Evolutionary conservation across 2,113 vertebrate genomes (phyloP), one percentile per base, ranked within the genome.

Genomic region (Tragelaphus imberbis): DNA sequence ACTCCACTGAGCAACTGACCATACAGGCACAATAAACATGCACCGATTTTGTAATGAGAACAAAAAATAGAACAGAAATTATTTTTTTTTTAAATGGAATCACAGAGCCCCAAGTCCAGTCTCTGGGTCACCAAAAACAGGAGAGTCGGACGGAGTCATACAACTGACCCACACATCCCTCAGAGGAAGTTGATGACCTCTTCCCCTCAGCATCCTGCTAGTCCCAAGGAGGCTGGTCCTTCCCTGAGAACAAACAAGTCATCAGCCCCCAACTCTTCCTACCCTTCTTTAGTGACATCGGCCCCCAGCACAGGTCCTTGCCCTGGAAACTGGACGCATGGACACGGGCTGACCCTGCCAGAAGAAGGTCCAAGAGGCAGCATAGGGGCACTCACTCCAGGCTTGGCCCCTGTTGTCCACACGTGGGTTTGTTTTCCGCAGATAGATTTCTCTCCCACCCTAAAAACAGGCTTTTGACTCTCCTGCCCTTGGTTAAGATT

Each of bases 1-100:
- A 25, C 68, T 75, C n/a, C 68, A 75, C n/a, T 75, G n/a, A 40
- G n/a, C 68, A 75, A 75, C n/a, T 75, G 19, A 75, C 10, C 68
- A 75, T 40, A 40, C n/a, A 23, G 0, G 5, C 10, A 75, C 51
- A n/a, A 86, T 44, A 96, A 95, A 91, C 7, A 61, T 30, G 9
- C 8, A 84, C 88, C 56, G 44, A 56, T 97, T 94, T 90, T 89
- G 81, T 80, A 88, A 82, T 71, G 81, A 79, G 27, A 82, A 84
- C 59, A 25, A 90, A 53, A 95, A 96, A 19, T 28, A 88, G 27
- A 80, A 77, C 14, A 2, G 2, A 79, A 77, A 2, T 36, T 77
- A 13, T 49, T 56, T 56, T 21, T 21, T 10, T 3, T 19, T 44
- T 93, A 91, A 79, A 27, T 56, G n/a, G 51, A 87, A 80, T 65